These are phyloP conservation scores for Gymnosoma rotundatum DNA, from an alignment of 2,888 invertebrate genomes.

Conservation along the genomic window DNA sequence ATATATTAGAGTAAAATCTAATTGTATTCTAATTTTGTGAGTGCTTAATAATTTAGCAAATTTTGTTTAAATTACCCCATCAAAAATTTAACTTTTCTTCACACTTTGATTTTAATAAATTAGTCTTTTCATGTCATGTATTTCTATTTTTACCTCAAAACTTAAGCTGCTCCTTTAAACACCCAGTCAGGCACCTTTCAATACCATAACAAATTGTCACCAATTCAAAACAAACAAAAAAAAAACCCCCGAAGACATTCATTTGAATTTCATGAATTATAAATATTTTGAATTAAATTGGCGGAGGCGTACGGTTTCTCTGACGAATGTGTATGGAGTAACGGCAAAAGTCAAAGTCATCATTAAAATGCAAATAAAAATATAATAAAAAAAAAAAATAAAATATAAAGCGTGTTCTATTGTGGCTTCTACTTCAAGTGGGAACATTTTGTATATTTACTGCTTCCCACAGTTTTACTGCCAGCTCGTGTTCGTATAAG, in stretches of 20 bases:
- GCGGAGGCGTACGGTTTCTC: conserved; percentile 25
- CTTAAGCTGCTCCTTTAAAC: conserved; percentile 27
- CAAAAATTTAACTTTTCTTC: no score
- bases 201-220: conserved; percentile 58
- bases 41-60: no score
- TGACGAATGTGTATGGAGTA: conserved; percentile 25
- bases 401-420: conserved; percentile 10
- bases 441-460: background rate
- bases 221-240: conserved; percentile 35
- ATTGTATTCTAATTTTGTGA: no score
- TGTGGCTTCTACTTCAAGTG: background rate
- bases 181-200: conserved; percentile 41
- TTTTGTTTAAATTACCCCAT: no score
- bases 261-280: conserved; percentile 70
- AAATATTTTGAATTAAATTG: conserved; percentile 63
- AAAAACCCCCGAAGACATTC: conserved; percentile 52
- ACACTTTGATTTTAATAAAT: background rate
- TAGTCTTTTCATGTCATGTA: background rate
- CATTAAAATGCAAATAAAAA: conserved; percentile 66
- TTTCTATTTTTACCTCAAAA: conserved; percentile 3
- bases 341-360: conserved; percentile 65
- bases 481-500: conserved; percentile 17
- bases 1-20: no score
- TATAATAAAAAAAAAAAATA: conserved; percentile 3
- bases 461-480: conserved; percentile 27